A percentile compares a stretch with the other conserved stretches of the same genome.
Evolutionary conservation across 2,113 vertebrate species (phyloP).

Genomic region (Callorhinus ursinus): DNA sequence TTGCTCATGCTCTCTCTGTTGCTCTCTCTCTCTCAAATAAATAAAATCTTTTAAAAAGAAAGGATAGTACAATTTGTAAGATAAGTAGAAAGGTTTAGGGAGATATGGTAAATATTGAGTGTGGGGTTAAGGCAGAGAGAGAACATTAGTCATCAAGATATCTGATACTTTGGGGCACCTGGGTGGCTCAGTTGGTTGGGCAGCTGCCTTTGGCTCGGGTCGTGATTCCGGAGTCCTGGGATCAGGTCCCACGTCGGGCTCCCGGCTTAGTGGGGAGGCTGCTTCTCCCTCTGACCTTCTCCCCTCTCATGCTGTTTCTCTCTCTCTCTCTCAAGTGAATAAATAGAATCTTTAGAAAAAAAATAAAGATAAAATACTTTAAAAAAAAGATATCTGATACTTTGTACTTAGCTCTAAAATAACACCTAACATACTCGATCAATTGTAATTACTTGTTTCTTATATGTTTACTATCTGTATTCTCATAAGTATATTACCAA

Average conservation of each 20-base stretch:
- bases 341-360: no score
- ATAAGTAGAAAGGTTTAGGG: not conserved
- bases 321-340: no score
- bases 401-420: not conserved
- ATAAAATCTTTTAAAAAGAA: not conserved
- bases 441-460: not conserved
- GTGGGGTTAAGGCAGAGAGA: not conserved
- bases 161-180: not conserved
- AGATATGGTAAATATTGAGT: not conserved
- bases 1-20: not conserved
- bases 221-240: no score
- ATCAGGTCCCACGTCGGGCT: no score
- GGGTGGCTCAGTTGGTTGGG: no score
- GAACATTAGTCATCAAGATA: not conserved
- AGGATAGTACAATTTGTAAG: not conserved
- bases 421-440: not conserved
- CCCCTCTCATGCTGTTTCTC: no score
- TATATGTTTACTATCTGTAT: not conserved
- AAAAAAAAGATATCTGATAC: not conserved
- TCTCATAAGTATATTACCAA: not conserved
- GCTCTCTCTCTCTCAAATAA: not conserved
- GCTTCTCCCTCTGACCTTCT: no score
- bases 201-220: no score
- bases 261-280: no score
- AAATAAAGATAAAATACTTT: no score